Percentiles rank a stretch among this genome's conserved stretches.
These are phyloP conservation scores for Distichodus sexfasciatus DNA, from an alignment of 2,797 vertebrate genomes.

Conservation along the genomic window DNA sequence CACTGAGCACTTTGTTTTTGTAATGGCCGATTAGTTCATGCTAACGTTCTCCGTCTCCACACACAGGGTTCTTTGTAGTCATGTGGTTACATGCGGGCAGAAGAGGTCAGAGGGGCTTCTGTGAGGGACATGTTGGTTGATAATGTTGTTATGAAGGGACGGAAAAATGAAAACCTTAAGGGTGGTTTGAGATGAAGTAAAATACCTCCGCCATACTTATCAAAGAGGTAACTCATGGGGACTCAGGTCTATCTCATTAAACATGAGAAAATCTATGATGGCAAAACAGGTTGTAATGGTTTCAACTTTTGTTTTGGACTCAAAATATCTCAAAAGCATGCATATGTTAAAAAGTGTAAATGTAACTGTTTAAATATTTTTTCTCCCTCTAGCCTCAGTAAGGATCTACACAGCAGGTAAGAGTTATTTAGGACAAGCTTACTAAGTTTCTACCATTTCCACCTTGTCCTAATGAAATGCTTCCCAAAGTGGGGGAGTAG, in stretches of 20 bases:
- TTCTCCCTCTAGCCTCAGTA: constrained; percentile 58
- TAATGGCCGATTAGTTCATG: constrained; percentile 62
- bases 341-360: no score
- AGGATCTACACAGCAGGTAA: constrained; percentile 71
- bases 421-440: constrained; percentile 24
- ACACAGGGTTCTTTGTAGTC: constrained; percentile 70
- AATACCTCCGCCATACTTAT: not conserved
- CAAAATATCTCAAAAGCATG: no score
- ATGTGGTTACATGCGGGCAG: no score
- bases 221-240: not conserved
- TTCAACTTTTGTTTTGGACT: no score
- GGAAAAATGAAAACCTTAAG: constrained; percentile 56
- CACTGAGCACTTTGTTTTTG: constrained; percentile 49
- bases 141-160: constrained; percentile 51
- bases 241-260: not conserved
- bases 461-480: no score
- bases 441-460: no score
- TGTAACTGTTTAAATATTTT: not conserved
- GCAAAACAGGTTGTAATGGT: no score
- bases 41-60: constrained; percentile 53
- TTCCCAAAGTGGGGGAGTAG: no score
- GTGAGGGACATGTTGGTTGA: constrained; percentile 42
- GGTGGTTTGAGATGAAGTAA: not conserved
- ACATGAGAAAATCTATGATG: no score
- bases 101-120: not conserved